Conservation (phyloP, 1,140 invertebrate species). For the Melipona quadrifasciata region DNA sequence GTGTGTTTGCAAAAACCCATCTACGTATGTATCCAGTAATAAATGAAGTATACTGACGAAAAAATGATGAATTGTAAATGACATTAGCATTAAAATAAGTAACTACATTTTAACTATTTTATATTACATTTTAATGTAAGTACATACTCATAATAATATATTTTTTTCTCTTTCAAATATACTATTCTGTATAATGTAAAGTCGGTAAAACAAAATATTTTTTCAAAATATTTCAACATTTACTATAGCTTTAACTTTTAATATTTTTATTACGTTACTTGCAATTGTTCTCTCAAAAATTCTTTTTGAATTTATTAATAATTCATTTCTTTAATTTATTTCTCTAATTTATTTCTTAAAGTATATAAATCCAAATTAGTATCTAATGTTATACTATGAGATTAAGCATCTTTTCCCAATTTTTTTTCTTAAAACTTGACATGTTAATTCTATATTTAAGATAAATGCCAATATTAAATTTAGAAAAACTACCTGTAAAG, state of each 20-base stretch:
- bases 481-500: conserved; percentile 72
- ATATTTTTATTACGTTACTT: conserved; percentile 4
- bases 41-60: conserved; percentile 19
- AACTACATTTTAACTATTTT: conserved; percentile 4
- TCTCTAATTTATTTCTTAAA: not conserved
- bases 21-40: conserved; percentile 5
- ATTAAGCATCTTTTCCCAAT: conserved; percentile 4
- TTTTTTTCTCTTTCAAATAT: not conserved
- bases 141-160: not conserved
- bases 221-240: not conserved
- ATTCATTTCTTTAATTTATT: too few relatives aligned
- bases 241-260: not conserved
- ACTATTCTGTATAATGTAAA: not conserved
- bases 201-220: not conserved
- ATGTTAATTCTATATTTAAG: conserved; percentile 38
- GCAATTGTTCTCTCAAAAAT: conserved; percentile 21
- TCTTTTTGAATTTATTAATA: conserved; percentile 15
- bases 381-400: conserved; percentile 46
- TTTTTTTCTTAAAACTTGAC: conserved; percentile 13
- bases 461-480: conserved; percentile 43
- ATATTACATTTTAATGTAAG: not conserved
- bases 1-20: not conserved
- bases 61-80: not conserved
- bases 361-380: conserved; percentile 35
- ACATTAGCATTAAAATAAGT: not conserved